These are phyloP conservation scores for Canis aureus DNA, from an alignment of 2,113 vertebrate species.

Conservation along the genomic window DNA sequence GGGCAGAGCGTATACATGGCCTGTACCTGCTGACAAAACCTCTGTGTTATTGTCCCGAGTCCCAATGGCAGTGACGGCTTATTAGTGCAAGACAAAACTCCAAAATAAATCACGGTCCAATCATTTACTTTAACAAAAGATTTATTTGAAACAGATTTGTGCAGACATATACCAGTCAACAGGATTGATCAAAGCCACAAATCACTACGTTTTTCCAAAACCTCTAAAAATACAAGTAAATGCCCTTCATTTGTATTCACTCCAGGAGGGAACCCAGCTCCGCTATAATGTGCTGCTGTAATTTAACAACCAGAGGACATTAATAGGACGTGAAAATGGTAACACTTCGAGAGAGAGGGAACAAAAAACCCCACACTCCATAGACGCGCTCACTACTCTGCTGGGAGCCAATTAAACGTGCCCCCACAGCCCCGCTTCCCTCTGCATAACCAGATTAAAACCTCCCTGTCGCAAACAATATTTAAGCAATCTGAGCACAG, in stretches of 20 bases:
- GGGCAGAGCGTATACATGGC: background rate
- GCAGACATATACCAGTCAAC: conserved; percentile 86
- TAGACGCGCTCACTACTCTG: conserved; percentile 75
- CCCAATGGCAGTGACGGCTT: background rate
- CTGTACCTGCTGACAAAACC: background rate
- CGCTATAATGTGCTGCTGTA: conserved; percentile 72
- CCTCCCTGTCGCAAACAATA: conserved; percentile 79
- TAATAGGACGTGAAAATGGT: conserved; percentile 84
- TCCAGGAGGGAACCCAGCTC: conserved; percentile 83
- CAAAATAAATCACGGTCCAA: background rate
- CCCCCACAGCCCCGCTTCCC: conserved; percentile 75
- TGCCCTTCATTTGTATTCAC: conserved; percentile 83
- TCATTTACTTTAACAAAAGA: conserved; percentile 84
- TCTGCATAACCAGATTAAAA: conserved; percentile 84
- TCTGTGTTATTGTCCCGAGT: background rate
- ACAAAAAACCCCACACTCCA: conserved; percentile 62
- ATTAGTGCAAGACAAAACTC: conserved; percentile 26
- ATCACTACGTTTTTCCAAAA: conserved; percentile 79
- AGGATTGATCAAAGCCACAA: conserved; percentile 84
- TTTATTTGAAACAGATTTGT: conserved; percentile 88
- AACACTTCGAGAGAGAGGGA: conserved; percentile 80
- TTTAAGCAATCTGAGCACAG: conserved; percentile 78
- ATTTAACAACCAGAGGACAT: conserved; percentile 86
- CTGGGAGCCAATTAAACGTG: conserved; percentile 88
- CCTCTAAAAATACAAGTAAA: conserved; percentile 81